Conservation (phyloP, 1,140 invertebrate genomes). For the Drosophila fuyamai region DNA sequence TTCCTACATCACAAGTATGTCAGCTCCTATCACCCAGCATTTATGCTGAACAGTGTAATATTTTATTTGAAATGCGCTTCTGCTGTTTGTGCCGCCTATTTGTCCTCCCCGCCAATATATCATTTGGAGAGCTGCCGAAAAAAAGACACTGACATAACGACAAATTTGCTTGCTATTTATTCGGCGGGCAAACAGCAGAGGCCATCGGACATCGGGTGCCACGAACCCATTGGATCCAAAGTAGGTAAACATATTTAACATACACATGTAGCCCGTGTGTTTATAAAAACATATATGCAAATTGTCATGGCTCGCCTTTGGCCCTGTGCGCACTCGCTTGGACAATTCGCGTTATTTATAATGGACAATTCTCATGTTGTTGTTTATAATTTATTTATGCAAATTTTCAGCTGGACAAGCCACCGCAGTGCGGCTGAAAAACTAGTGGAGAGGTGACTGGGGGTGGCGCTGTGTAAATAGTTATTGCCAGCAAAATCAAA, state of each 20-base stretch:
- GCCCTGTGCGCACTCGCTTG: conserved; percentile 22
- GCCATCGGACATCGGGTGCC: conserved; percentile 17
- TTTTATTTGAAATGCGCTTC: conserved; percentile 68
- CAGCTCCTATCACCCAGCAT: background rate
- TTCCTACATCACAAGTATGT: background rate
- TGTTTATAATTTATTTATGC: conserved; percentile 82
- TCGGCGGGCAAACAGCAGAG: conserved; percentile 32
- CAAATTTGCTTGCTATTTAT: conserved; percentile 69
- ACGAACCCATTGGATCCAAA: conserved; percentile 30
- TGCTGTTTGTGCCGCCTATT: conserved; percentile 40
- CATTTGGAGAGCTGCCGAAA: conserved; percentile 51
- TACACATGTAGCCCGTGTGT: conserved; percentile 25
- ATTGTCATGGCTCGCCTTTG: conserved; percentile 48
- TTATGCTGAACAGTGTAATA: conserved; percentile 59
- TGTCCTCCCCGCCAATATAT: conserved; percentile 58
- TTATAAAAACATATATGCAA: conserved; percentile 46
- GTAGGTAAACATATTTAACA: conserved; percentile 65
- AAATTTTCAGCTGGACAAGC: conserved; percentile 50
- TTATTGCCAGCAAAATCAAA: conserved; percentile 59
- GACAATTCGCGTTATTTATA: conserved; percentile 60
- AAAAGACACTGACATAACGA: conserved; percentile 61
- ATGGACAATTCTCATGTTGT: conserved; percentile 67
- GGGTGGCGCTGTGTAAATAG: conserved; percentile 48
- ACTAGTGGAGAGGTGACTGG: conserved; percentile 4
- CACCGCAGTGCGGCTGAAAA: conserved; percentile 19